phyloP scores from a whole-genome alignment of 2,797 vertebrate species.

The Otolemur crassicaudatus region DNA sequence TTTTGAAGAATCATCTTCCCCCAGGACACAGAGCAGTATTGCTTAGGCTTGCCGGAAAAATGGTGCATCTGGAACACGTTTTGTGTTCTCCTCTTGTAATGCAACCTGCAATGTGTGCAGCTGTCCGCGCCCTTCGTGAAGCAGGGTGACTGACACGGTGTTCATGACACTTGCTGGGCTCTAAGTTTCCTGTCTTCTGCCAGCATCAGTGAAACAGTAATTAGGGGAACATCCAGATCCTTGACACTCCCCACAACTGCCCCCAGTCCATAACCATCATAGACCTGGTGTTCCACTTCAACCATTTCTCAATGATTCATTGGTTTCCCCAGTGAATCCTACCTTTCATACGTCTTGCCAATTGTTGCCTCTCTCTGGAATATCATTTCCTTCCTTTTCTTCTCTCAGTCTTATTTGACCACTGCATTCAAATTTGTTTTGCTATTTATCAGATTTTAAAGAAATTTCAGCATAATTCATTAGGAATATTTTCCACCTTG shows the following conservation, averaged over 20 bases:
- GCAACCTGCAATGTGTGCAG: background rate
- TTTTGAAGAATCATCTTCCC: background rate
- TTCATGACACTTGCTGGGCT: background rate
- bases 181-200: background rate
- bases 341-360: background rate
- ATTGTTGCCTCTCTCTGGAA: background rate
- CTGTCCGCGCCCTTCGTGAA: background rate
- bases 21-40: background rate
- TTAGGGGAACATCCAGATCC: background rate
- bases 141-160: background rate
- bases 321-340: background rate
- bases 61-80: background rate
- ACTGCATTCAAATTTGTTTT: slow-evolving; percentile 9
- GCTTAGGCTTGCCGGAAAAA: background rate
- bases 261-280: rapidly evolving
- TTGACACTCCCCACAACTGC: background rate
- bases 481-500: background rate
- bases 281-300: background rate
- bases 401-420: background rate
- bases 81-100: background rate
- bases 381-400: background rate
- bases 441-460: background rate
- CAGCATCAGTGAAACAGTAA: background rate
- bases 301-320: background rate
- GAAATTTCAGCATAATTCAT: background rate